Base-by-base conservation (phyloP, 2,888 invertebrate genomes). In the Plemyria rubiginata region DNA sequence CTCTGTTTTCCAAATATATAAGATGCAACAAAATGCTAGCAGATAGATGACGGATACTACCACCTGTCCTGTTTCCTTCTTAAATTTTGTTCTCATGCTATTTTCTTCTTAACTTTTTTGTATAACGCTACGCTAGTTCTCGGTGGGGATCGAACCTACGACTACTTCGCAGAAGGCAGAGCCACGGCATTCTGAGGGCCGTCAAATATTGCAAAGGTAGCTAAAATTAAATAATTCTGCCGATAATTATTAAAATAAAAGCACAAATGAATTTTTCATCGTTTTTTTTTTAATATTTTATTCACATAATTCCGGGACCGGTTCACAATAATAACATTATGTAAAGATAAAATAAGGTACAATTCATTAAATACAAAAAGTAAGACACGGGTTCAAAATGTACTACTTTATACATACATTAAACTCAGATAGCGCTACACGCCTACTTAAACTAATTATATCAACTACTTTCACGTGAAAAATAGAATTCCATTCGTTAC, bases 291-390 rank as follows among this genome's bases (percentile, higher is more conserved):
- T 59, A 73, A 84, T 81, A 81, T 84, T 89, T 86, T 85, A 85
- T 85, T 85, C 78, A 86, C 83, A 85, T 83, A 79, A 79, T 81
- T 82, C 85, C 88, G 77, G 86, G 82, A 84, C 85, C 86, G 80
- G 81, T 81, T 86, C 84, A 87, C 85, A 84, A 81, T 81, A 82
- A 85, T 86, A 88, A 88, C 86, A 87, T 80, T 82, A 82, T 87
- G 84, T 87, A 88, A 85, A 87, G 81, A 85, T 72, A 72, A 74
- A 87, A 86, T 82, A 85, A 87, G 89, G 87, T 86, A 86, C 86
- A 76, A 80, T 77, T 71, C 70, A 77, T 80, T 82, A 82, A 81
- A 82, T 84, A 85, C 80, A 86, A 87, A 66, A 84, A 81, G 72
- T 85, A 87, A 85, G 85, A 88, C 85, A 87, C 86, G 77, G 81